A percentile compares a stretch with the other conserved stretches of the same genome.
Conservation (phyloP, 1,140 invertebrate species). For the Cardiocondyla obscurior region DNA sequence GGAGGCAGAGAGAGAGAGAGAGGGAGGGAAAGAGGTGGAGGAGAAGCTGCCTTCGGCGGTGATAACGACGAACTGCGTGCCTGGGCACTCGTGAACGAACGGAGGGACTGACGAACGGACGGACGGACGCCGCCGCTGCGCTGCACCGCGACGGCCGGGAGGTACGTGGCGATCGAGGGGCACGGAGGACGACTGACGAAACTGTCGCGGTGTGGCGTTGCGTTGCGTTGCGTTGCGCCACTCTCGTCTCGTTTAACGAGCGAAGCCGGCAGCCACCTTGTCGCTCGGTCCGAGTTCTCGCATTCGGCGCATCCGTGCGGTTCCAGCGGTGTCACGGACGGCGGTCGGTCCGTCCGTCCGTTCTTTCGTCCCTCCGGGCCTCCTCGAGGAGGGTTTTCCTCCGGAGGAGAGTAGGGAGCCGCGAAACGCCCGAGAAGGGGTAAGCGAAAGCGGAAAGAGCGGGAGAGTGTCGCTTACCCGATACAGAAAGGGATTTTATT, state of each 20-base stretch:
- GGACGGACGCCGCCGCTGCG: neutral
- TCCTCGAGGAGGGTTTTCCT: constrained; percentile 33
- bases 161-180: constrained; percentile 18
- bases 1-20: neutral
- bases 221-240: neutral
- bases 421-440: constrained; percentile 60
- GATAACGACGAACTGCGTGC: neutral
- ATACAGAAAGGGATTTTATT: constrained; percentile 47
- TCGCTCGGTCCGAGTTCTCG: neutral
- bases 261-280: neutral
- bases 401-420: constrained; percentile 20
- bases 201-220: constrained; percentile 5
- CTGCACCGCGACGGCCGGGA: constrained; percentile 20
- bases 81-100: constrained; percentile 17
- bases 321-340: constrained; percentile 22
- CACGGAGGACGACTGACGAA: constrained; percentile 10
- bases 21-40: neutral
- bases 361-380: constrained; percentile 2
- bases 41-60: neutral
- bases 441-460: constrained; percentile 47
- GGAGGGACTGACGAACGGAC: neutral
- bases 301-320: constrained; percentile 25
- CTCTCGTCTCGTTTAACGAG: neutral
- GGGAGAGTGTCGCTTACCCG: constrained; percentile 44
- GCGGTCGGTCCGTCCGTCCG: neutral